These are phyloP conservation scores for Antheraea assamensis DNA, from an alignment of 2,888 invertebrate species.

Conservation along the genomic window DNA sequence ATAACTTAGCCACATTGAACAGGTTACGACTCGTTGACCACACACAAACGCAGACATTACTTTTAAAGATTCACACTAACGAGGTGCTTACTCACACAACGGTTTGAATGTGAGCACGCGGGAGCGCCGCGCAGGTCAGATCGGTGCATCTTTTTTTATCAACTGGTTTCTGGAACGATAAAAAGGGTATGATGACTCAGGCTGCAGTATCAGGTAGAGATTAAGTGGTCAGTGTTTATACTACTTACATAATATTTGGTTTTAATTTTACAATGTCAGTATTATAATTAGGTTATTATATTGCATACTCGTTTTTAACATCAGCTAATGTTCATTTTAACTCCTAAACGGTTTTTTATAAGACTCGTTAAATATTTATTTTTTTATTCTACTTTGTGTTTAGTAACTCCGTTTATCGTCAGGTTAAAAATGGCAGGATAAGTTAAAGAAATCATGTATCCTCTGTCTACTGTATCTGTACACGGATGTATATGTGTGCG, in stretches of 20 bases:
- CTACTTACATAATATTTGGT: constrained; percentile 21
- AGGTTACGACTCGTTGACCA: constrained; percentile 70
- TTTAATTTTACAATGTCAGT: background rate
- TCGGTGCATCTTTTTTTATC: constrained; percentile 61
- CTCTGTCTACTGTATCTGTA: too few relatives aligned
- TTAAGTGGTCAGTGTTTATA: constrained; percentile 18
- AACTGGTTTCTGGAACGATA: constrained; percentile 73
- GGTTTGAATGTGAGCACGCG: constrained; percentile 44
- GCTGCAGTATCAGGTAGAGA: constrained; percentile 46
- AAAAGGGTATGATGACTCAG: constrained; percentile 75
- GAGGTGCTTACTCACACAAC: constrained; percentile 46
- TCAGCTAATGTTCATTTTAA: background rate
- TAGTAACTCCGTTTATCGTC: too few relatives aligned
- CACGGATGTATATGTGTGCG: too few relatives aligned
- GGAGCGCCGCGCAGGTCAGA: constrained; percentile 71
- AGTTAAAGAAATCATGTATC: background rate
- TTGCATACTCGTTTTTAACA: background rate
- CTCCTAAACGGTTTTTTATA: background rate
- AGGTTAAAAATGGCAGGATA: background rate
- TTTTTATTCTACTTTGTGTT: too few relatives aligned
- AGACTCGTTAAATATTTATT: too few relatives aligned
- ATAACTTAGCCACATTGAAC: constrained; percentile 71
- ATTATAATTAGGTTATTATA: background rate
- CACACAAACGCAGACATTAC: constrained; percentile 49
- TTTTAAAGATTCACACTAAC: constrained; percentile 31